Evolutionary conservation across 2,888 invertebrate species (phyloP), one percentile per base, ranked within the genome.

Genomic region (Erynnis tages): DNA sequence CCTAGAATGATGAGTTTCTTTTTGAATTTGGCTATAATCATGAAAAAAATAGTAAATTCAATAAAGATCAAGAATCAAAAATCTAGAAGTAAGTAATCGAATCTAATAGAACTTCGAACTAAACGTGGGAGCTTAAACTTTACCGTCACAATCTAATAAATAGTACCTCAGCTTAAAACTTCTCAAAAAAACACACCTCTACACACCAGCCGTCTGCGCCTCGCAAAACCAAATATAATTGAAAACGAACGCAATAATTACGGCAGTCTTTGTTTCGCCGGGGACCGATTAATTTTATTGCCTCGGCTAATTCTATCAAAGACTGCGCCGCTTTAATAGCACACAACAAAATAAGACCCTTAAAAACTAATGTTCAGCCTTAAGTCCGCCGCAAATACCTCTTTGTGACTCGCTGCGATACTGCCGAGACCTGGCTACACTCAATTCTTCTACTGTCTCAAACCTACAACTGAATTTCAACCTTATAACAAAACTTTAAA

Each of bases 281-380:
- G 55, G 56, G 60, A 71, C 75, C 81, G 85, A 87, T 88, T 86
- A 82, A 84, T 84, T 83, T 86, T 78, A 88, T 84, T 81, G 79
- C 74, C 67, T 61, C 63, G 67, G 82, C 85, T 87, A 85, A 88
- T 85, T 87, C 86, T 86, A 85, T 87, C 82, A 84, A 79, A 84
- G 80, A 72, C 79, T 76, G 72, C 68, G 70, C 69, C 77, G 76
- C 76, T 77, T 83, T 83, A 82, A 85, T 80, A 77, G 83, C 81
- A 75, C 82, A 78, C 81, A 84, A 81, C 85, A 82, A 84, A 87
- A 87, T 85, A 88, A 86, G 83, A 79, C 85, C 83, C 85, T 86
- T 87, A 87, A 88, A 88, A 88, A 88, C 87, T 84, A 88, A 88
- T 87, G 88, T 80, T 78, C 82, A 76, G 83, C 76, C 83, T 84